Evolutionary conservation across 30 jellyfish, hydroid and myxozoan genomes (phyloP), one percentile per base, ranked within the genome.

Genomic region (Pseudorhiza aurosa): DNA sequence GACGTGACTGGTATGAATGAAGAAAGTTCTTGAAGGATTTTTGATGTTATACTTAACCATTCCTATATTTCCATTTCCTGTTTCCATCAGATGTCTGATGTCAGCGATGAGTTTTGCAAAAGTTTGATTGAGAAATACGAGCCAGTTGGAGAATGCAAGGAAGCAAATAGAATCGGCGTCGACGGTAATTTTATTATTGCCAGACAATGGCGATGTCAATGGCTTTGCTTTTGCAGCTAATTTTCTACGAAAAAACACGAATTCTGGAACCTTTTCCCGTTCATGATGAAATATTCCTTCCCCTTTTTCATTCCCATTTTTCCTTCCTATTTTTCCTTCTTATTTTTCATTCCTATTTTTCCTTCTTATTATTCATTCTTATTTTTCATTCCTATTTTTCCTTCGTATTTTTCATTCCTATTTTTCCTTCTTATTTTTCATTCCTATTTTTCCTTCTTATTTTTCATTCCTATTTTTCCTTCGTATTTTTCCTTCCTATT

Each of bases 71-170:
- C n/a, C n/a, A n/a, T n/a, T n/a, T n/a, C n/a, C n/a, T n/a, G n/a
- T n/a, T n/a, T n/a, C n/a, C n/a, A n/a, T 4, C 59, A 83, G 95
- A 42, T 70, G 3, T 37, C 70, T 25, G 73, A 59, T 27, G 59
- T 63, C 14, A 84, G 84, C 21, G 76, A 60, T 28, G 69, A 47
- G 0, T 9, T 24, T 14, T 73, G 85, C 71, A 8, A 11, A 17
- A 88, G 72, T 6, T 19, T 84, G 8, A 84, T 84, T 5, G 50
- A 37, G 10, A 73, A 62, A 51, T 84, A 46, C 63, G 95, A 84
- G 42, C 88, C 88, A 11, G 85, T 84, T 12, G 77, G 40, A 59
- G 85, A 84, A 17, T 46, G 33, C 28, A 84, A 64, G 27, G 77
- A 31, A 29, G 36, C 49, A 0, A 1, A 17, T 2, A 42, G 71